Percentiles rank a stretch among this genome's conserved stretches.
Evolutionary conservation across 1,140 invertebrate species (phyloP).

Genomic region (Chironomus tepperi): DNA sequence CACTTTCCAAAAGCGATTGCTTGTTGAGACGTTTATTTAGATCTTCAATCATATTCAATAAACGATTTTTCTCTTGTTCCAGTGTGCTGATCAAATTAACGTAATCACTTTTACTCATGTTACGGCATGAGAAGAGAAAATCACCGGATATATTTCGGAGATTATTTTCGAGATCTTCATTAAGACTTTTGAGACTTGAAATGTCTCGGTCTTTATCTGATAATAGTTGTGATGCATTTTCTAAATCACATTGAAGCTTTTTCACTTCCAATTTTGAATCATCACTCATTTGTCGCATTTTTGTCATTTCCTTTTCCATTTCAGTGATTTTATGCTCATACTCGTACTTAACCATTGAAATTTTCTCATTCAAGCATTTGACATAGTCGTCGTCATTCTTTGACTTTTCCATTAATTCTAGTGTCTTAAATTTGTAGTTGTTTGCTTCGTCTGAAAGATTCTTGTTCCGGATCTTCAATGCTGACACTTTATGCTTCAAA

Average conservation of each 20-base stretch:
- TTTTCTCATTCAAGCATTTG: constrained; percentile 32
- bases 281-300: constrained; percentile 32
- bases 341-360: constrained; percentile 32
- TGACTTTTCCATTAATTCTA: constrained; percentile 33
- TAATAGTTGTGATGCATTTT: constrained; percentile 30
- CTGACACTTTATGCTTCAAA: constrained; percentile 32
- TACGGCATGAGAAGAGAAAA: constrained; percentile 37
- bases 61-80: constrained; percentile 33
- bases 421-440: constrained; percentile 31
- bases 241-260: constrained; percentile 25
- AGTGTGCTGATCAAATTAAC: constrained; percentile 25
- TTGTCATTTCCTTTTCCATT: constrained; percentile 45
- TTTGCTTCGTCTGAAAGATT: constrained; percentile 35
- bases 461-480: constrained; percentile 37
- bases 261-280: constrained; percentile 29
- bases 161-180: constrained; percentile 34
- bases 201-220: constrained; percentile 30
- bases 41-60: constrained; percentile 23
- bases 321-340: constrained; percentile 39
- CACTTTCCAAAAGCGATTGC: constrained; percentile 25
- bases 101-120: constrained; percentile 34
- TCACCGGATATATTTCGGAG: constrained; percentile 34
- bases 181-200: constrained; percentile 28
- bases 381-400: constrained; percentile 33
- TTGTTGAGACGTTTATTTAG: constrained; percentile 21